Evolutionary conservation across 2,113 vertebrate genomes (phyloP).

Genomic region (Grus americana): DNA sequence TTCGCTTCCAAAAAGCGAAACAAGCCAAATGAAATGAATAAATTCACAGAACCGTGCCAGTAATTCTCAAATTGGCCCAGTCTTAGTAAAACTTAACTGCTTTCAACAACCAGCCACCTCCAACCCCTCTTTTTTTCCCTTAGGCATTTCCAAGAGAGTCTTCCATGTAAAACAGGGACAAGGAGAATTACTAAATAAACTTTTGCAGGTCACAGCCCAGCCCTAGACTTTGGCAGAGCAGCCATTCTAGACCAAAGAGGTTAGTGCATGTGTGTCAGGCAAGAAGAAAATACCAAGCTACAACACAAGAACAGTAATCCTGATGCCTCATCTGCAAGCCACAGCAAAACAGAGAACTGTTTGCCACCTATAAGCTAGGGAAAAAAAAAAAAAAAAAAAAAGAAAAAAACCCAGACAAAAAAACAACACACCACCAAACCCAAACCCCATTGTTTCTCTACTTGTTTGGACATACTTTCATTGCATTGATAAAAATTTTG

Average conservation of each 20-base stretch:
- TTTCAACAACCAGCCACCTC: constrained; percentile 14
- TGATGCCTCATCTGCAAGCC: background rate
- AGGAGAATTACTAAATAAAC: background rate
- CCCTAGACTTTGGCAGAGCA: background rate
- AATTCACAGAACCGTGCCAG: background rate
- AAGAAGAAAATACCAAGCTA: background rate
- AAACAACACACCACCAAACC: too few species aligned
- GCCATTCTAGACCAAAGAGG: background rate
- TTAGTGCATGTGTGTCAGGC: background rate
- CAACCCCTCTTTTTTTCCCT: background rate
- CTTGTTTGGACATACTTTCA: background rate
- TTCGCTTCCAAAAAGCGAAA: background rate
- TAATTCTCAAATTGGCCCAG: background rate
- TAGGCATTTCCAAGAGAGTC: background rate
- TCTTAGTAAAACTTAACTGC: background rate
- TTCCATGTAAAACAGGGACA: background rate
- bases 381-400: too few species aligned
- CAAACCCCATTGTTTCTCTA: background rate
- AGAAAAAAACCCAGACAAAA: too few species aligned
- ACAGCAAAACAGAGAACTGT: background rate
- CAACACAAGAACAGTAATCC: background rate
- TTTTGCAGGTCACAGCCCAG: background rate
- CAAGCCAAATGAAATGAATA: constrained; percentile 5
- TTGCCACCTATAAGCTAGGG: background rate
- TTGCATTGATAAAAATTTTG: background rate